Base-by-base conservation (phyloP, 2,797 vertebrate genomes). In the Morelia viridis region DNA sequence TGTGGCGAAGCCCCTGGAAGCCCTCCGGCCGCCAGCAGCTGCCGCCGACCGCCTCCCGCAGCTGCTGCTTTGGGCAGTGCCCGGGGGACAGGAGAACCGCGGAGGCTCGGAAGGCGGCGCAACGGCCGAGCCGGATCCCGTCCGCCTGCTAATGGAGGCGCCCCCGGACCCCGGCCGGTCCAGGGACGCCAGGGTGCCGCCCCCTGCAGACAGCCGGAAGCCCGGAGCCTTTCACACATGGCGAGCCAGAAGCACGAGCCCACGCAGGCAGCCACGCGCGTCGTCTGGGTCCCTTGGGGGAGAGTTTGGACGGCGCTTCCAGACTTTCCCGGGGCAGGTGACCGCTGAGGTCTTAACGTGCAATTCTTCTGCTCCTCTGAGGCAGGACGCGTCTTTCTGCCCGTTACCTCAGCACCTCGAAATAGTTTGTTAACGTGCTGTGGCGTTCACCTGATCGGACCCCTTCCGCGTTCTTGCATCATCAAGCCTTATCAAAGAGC, bases 101-200 rank as follows among this genome's bases (percentile, higher is more conserved):
- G n/a, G 65, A 31, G 31, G n/a, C 50, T 1, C 50, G 9, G 50
- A 9, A 53, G 50, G 50, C 7, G 50, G 50, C 1, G n/a, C n/a
- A 5, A n/a, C 28, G 5, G n/a, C n/a, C 13, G 64, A 11, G n/a
- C 64, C n/a, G 0, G 0, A 0, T 17, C n/a, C 13, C 17, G 1
- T n/a, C 65, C n/a, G 6, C 28, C 28, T 68, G 64, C 64, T 68
- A 71, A 15, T 5, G n/a, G 28, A 71, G n/a, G 65, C 0, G 5
- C n/a, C 65, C 17, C 65, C 17, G 31, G n/a, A 71, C 13, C n/a
- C n/a, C 1, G 13, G 65, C 13, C 65, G 17, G 13, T n/a, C 65
- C 65, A 17, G 64, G 28, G 64, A 65, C 2, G 64, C 28, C 4
- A 1, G 11, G 13, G n/a, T 15, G 26, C 64, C 1, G 28, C 10